Conservation (phyloP, 1,140 invertebrate species). For the Pogonognathellus flavescens region DNA sequence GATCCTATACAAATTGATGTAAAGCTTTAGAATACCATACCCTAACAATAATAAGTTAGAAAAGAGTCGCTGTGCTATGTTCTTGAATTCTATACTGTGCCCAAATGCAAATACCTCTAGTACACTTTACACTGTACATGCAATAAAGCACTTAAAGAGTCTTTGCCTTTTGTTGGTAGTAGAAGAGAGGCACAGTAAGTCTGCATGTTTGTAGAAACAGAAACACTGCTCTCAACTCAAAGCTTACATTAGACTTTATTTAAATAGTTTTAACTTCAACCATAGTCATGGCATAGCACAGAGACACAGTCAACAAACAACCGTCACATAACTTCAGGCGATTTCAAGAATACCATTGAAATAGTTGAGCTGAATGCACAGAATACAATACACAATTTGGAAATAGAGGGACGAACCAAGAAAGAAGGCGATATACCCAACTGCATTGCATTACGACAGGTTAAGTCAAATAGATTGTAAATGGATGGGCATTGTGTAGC, state of each 20-base stretch:
- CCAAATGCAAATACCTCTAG: too few relatives aligned
- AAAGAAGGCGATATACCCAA: neutral
- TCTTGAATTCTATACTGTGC: too few relatives aligned
- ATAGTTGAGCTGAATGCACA: neutral
- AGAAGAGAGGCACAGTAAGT: neutral
- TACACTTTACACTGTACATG: neutral
- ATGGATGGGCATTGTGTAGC: neutral
- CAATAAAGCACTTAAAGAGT: neutral
- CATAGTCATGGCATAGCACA: neutral
- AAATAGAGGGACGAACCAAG: neutral
- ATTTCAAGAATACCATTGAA: slow-evolving; percentile 9
- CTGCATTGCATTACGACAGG: neutral
- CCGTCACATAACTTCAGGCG: neutral
- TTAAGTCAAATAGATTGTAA: neutral
- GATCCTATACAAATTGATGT: too few relatives aligned
- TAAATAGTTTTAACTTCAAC: neutral
- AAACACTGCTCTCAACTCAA: neutral
- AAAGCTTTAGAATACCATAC: too few relatives aligned
- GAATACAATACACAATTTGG: neutral
- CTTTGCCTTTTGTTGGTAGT: neutral
- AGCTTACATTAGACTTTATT: neutral
- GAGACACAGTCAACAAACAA: slow-evolving; percentile 9
- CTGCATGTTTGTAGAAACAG: neutral
- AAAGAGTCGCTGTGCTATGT: too few relatives aligned
- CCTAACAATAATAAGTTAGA: too few relatives aligned